phyloP scores from a whole-genome alignment of 2,113 vertebrate species.

The Camelus dromedarius region DNA sequence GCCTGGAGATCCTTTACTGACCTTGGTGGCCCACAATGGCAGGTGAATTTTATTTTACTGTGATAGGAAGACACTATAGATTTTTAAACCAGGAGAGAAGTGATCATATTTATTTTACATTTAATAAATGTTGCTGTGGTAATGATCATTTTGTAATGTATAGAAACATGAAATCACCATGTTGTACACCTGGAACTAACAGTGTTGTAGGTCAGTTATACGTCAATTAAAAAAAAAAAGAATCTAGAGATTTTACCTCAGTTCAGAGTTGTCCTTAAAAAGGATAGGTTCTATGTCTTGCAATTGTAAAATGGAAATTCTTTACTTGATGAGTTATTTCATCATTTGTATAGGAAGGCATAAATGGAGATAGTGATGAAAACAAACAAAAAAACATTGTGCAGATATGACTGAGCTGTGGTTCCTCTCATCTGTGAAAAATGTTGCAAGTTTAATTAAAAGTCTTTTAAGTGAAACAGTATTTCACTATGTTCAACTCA shows the following conservation, averaged over 20 bases:
- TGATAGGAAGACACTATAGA: not conserved
- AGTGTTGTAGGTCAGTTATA: no score
- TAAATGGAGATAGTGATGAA: no score
- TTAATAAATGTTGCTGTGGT: not conserved
- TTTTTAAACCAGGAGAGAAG: not conserved
- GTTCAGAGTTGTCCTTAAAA: no score
- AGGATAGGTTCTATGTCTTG: no score
- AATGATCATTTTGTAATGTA: no score
- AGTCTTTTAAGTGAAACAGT: not conserved
- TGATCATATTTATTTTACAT: slow-evolving; percentile 2
- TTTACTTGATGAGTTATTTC: no score
- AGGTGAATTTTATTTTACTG: not conserved
- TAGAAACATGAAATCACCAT: no score
- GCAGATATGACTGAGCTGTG: not conserved
- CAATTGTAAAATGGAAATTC: no score
- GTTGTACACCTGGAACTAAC: no score
- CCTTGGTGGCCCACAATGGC: not conserved
- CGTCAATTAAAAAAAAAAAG: no score
- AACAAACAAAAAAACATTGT: not conserved
- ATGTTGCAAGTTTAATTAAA: slow-evolving; percentile 4
- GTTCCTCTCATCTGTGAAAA: slow-evolving; percentile 35
- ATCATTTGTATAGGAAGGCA: no score
- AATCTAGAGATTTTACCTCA: no score
- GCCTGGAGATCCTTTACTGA: slow-evolving; percentile 80
- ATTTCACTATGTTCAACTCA: not conserved